Conservation (phyloP, 2,113 vertebrate species). For the Rhinoptilus africanus region DNA sequence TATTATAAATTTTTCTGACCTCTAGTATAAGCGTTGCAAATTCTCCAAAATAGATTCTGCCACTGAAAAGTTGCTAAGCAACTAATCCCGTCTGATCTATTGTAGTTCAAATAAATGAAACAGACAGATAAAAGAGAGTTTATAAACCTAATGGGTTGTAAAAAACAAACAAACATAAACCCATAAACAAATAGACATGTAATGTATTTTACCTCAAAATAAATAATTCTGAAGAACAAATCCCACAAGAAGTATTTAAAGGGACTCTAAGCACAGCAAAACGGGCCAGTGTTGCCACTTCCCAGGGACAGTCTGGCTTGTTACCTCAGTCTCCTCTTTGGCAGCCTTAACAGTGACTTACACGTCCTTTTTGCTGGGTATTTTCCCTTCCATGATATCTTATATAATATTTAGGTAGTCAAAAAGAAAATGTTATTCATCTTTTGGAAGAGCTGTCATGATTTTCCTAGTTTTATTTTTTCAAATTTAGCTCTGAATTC, state of each 20-base stretch:
- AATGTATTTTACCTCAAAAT: slow-evolving; percentile 5
- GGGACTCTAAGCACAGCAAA: background rate
- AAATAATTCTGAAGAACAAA: background rate
- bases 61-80: slow-evolving; percentile 66
- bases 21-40: slow-evolving; percentile 34
- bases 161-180: slow-evolving; percentile 24
- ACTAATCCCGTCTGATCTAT: slow-evolving; percentile 47
- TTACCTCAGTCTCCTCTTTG: background rate
- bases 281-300: background rate
- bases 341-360: background rate
- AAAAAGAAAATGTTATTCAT: background rate
- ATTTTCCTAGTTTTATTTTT: background rate
- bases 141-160: slow-evolving; percentile 51
- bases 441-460: background rate
- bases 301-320: background rate
- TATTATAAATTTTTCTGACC: slow-evolving; percentile 67
- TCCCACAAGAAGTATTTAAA: background rate
- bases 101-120: slow-evolving; percentile 48
- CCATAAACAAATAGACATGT: background rate
- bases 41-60: slow-evolving; percentile 49
- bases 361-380: background rate
- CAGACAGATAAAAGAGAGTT: slow-evolving; percentile 51
- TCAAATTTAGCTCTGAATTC: background rate
- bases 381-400: background rate
- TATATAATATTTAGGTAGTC: background rate